These are phyloP conservation scores for Nothobranchius furzeri DNA, from an alignment of 2,113 vertebrate species.

Conservation along the genomic window DNA sequence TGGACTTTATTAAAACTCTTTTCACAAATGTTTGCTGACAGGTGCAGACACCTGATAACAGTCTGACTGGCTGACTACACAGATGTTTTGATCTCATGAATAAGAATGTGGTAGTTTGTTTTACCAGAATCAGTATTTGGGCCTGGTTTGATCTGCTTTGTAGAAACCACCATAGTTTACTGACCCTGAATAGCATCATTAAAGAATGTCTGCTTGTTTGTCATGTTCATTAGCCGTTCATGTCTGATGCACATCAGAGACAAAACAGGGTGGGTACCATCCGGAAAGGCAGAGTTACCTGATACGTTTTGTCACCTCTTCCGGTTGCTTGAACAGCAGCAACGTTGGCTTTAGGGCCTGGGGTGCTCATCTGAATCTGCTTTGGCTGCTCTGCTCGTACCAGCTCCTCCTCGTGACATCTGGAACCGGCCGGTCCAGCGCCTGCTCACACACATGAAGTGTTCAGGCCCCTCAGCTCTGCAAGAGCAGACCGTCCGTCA, in stretches of 20 bases:
- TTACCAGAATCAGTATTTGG: no score
- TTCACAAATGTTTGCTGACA: no score
- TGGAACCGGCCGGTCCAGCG: slow-evolving; percentile 81
- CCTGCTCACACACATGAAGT: no score
- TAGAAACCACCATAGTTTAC: slow-evolving; percentile 16
- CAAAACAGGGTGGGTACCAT: slow-evolving; percentile 73
- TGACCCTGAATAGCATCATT: background rate
- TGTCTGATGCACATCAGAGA: slow-evolving; percentile 71
- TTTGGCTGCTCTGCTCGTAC: slow-evolving; percentile 75
- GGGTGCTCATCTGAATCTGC: slow-evolving; percentile 84
- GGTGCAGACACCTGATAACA: no score
- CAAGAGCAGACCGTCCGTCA: slow-evolving; percentile 73
- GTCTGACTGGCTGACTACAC: no score
- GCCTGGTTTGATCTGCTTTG: slow-evolving; percentile 1
- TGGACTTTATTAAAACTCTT: no score
- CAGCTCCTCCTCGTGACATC: slow-evolving; percentile 82
- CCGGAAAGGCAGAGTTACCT: slow-evolving; percentile 81
- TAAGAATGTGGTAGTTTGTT: no score
- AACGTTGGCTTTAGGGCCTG: slow-evolving; percentile 78
- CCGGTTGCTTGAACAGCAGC: slow-evolving; percentile 78
- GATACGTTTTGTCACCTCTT: slow-evolving; percentile 86
- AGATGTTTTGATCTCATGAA: no score
- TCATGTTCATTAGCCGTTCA: slow-evolving; percentile 74
- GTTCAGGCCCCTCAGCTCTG: no score
- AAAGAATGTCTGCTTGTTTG: slow-evolving; percentile 30